phyloP scores from a whole-genome alignment of 2,113 vertebrate species.

The Amazona vittata region DNA sequence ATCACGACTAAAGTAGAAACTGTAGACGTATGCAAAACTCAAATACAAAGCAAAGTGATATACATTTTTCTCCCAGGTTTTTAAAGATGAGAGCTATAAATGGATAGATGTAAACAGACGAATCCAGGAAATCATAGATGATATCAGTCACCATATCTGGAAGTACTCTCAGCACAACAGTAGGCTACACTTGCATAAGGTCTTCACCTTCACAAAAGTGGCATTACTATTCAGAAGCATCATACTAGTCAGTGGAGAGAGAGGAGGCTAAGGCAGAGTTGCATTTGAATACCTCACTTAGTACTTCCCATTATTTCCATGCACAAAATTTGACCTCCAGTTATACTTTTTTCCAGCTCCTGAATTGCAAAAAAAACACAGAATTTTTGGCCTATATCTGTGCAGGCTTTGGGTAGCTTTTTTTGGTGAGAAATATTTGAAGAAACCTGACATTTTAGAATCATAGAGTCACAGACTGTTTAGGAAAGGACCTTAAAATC shows the following conservation, averaged over 20 bases:
- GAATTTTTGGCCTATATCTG: neutral
- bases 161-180: neutral
- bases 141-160: neutral
- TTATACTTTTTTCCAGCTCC: neutral
- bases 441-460: neutral
- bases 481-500: neutral
- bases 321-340: neutral
- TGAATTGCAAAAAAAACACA: neutral
- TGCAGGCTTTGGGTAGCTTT: neutral
- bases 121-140: neutral
- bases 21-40: neutral
- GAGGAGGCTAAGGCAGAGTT: neutral
- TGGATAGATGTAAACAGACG: neutral
- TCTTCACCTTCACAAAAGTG: neutral
- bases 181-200: neutral
- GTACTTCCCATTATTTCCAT: neutral
- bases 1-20: neutral
- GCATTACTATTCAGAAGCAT: neutral
- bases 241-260: neutral
- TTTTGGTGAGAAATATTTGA: neutral
- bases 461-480: neutral
- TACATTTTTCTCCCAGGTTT: neutral
- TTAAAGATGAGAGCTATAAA: neutral
- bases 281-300: neutral
- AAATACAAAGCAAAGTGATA: neutral